Conservation (phyloP, 1,140 invertebrate species). For the Globodera ellingtonae region DNA sequence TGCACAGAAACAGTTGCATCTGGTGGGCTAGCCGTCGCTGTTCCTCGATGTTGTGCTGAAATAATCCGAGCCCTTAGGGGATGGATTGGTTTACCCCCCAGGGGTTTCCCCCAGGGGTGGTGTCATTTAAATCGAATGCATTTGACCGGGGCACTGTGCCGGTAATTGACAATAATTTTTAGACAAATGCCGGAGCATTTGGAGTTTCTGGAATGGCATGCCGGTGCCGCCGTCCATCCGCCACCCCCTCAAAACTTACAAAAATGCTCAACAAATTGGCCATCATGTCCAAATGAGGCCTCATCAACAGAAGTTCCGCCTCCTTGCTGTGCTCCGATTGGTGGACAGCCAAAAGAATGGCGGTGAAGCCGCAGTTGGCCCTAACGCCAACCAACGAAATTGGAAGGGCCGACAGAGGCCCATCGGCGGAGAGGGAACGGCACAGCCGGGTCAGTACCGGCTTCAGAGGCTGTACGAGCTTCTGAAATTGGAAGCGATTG, state of each 20-base stretch:
- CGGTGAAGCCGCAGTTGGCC: conserved; percentile 41
- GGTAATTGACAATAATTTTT: no score
- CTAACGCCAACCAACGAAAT: conserved; percentile 39
- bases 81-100: no score
- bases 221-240: not conserved
- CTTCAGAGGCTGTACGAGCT: not conserved
- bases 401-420: not conserved
- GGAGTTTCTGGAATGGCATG: no score
- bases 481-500: conserved; percentile 4
- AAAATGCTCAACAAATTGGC: conserved; percentile 57
- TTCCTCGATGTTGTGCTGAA: conserved; percentile 51
- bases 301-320: conserved; percentile 39
- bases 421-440: not conserved
- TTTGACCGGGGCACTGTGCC: not conserved
- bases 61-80: not conserved
- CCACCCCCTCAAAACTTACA: conserved; percentile 3
- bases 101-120: no score
- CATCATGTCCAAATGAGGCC: conserved; percentile 55
- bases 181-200: no score
- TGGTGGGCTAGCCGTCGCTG: conserved; percentile 57
- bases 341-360: conserved; percentile 44
- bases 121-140: not conserved
- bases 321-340: conserved; percentile 30
- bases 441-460: conserved; percentile 12
- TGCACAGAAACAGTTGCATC: conserved; percentile 56